These are phyloP conservation scores for Turritopsis dohrnii DNA, from an alignment of 30 jellyfish, hydroid and myxozoan species.

Conservation along the genomic window DNA sequence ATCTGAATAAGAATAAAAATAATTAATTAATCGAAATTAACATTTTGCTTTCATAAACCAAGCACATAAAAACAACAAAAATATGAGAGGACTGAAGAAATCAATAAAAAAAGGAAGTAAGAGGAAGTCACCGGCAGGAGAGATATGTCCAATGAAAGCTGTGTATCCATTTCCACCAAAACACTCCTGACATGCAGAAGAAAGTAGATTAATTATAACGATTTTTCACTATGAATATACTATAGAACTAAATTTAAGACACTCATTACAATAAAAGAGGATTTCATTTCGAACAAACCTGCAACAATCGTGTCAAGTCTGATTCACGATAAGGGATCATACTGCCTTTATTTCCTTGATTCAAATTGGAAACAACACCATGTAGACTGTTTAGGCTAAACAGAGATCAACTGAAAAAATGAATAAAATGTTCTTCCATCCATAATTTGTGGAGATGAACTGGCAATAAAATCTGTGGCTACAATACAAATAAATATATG, in stretches of 20 bases:
- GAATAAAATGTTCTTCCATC: neutral
- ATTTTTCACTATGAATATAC: too few relatives aligned
- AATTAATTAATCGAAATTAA: neutral
- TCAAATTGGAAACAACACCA: constrained; percentile 4
- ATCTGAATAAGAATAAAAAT: constrained; percentile 27
- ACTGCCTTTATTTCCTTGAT: constrained; percentile 27
- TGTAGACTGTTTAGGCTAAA: constrained; percentile 10
- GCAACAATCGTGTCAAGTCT: constrained; percentile 44
- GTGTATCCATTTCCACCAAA: constrained; percentile 76
- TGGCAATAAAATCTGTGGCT: too few relatives aligned
- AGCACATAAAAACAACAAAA: neutral
- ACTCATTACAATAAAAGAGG: too few relatives aligned
- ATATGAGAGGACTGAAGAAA: neutral
- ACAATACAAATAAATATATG: too few relatives aligned
- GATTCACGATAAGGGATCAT: constrained; percentile 54
- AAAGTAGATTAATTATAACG: neutral
- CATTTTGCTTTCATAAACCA: neutral
- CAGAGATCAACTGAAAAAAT: neutral
- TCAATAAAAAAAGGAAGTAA: neutral
- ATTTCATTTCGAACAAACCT: constrained; percentile 1
- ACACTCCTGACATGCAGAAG: constrained; percentile 45
- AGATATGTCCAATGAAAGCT: constrained; percentile 39
- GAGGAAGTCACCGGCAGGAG: constrained; percentile 41
- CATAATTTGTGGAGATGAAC: neutral
- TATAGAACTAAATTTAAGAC: too few relatives aligned